These are phyloP conservation scores for Conomelus anceps DNA, from an alignment of 2,888 invertebrate species.

Conservation along the genomic window DNA sequence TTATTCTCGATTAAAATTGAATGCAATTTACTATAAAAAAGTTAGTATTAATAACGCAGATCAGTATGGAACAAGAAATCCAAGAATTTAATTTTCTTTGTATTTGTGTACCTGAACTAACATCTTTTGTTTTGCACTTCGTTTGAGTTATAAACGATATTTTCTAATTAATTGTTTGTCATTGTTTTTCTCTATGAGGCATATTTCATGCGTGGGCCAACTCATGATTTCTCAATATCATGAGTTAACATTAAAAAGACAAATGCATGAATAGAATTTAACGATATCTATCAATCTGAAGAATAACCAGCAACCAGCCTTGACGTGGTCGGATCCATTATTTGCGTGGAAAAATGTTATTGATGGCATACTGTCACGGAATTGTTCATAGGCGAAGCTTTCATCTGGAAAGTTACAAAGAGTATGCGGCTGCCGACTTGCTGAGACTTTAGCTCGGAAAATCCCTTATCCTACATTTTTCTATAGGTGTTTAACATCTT, in stretches of 20 bases:
- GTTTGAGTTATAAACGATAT: too few relatives aligned
- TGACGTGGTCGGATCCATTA: not conserved
- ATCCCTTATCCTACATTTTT: not conserved
- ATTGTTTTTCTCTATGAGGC: not conserved
- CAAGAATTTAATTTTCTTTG: too few relatives aligned
- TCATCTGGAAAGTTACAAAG: not conserved
- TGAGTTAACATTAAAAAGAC: not conserved
- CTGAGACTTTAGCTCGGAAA: not conserved
- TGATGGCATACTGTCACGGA: not conserved
- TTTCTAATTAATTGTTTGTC: not conserved
- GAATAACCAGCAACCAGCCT: not conserved
- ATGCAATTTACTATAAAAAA: too few relatives aligned
- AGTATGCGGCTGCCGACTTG: too few relatives aligned
- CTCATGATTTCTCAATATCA: not conserved
- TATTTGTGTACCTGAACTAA: too few relatives aligned
- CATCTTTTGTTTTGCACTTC: too few relatives aligned
- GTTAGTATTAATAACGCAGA: too few relatives aligned
- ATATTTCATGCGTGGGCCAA: not conserved
- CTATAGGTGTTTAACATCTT: not conserved
- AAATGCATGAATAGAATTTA: not conserved
- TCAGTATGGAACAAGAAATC: too few relatives aligned
- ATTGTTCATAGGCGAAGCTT: not conserved
- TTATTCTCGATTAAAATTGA: too few relatives aligned
- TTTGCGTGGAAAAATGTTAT: not conserved
- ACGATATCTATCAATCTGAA: not conserved